Conservation (phyloP, 2,888 invertebrate species). For the Prosopocoilus inquinatus region DNA sequence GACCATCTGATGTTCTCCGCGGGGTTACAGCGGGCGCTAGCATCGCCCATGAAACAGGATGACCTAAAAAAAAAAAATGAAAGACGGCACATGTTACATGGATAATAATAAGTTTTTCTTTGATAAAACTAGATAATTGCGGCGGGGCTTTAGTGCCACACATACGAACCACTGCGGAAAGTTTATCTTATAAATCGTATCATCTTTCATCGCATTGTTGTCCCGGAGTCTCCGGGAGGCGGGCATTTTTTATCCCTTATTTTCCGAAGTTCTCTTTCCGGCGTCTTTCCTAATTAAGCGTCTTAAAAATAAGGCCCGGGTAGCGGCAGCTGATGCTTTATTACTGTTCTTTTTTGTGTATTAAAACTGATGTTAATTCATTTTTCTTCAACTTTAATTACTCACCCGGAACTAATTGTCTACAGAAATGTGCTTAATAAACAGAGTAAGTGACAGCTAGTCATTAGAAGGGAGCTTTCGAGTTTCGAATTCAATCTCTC, state of each 20-base stretch:
- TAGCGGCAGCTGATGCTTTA: slow-evolving; percentile 3
- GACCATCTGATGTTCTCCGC: slow-evolving; percentile 69
- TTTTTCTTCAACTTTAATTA: background rate
- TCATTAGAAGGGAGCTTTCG: too few species aligned
- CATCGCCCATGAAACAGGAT: slow-evolving; percentile 83
- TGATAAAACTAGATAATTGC: too few species aligned
- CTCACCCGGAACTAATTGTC: too few species aligned
- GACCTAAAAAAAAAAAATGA: slow-evolving; percentile 55
- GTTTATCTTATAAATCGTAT: too few species aligned
- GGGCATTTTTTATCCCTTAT: background rate
- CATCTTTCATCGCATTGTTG: background rate
- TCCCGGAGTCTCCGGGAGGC: background rate
- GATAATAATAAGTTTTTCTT: too few species aligned
- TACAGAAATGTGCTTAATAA: too few species aligned
- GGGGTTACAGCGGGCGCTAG: slow-evolving; percentile 90
- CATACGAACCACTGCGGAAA: background rate
- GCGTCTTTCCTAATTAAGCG: slow-evolving; percentile 3
- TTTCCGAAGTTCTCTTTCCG: background rate
- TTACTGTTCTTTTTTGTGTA: background rate
- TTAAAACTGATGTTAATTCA: background rate
- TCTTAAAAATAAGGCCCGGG: background rate
- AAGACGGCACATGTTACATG: background rate
- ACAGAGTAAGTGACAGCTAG: too few species aligned
- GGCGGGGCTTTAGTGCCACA: background rate
- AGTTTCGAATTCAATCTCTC: too few species aligned